phyloP scores from a whole-genome alignment of 2,888 invertebrate genomes.

The Scaptomyza parva region DNA sequence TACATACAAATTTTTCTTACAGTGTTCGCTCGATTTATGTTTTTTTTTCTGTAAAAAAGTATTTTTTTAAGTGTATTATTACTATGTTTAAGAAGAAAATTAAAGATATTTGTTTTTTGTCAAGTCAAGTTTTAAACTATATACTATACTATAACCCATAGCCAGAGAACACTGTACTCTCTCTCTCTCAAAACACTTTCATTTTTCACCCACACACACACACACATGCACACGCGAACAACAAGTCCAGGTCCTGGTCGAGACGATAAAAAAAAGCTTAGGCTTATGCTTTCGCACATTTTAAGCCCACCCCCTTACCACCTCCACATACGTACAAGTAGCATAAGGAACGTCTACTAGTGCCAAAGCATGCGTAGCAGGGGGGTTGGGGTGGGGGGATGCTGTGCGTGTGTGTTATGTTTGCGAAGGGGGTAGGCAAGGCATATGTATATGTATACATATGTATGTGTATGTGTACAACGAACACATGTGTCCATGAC shows the following conservation, averaged over 20 bases:
- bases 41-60: background rate
- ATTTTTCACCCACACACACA: conserved; percentile 47
- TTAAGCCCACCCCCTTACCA: conserved; percentile 47
- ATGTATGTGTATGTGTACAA: conserved; percentile 1
- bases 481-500: conserved; percentile 66
- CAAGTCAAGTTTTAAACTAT: no score
- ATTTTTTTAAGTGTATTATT: background rate
- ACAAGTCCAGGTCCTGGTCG: conserved; percentile 50
- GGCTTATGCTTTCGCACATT: conserved; percentile 78
- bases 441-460: background rate
- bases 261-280: conserved; percentile 76
- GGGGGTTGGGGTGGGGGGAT: background rate
- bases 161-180: conserved; percentile 3
- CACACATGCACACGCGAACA: conserved; percentile 15
- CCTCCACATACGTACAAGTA: conserved; percentile 18
- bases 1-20: conserved; percentile 28
- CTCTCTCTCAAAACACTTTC: conserved; percentile 49
- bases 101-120: no score
- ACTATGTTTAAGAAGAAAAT: background rate
- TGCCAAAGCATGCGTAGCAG: conserved; percentile 63
- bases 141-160: background rate
- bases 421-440: conserved; percentile 36
- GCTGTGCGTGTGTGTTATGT: background rate
- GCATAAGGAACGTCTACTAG: conserved; percentile 63
- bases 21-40: background rate